Conservation (phyloP, 92 coral and sea anemone genomes). For the Metridium senile region DNA sequence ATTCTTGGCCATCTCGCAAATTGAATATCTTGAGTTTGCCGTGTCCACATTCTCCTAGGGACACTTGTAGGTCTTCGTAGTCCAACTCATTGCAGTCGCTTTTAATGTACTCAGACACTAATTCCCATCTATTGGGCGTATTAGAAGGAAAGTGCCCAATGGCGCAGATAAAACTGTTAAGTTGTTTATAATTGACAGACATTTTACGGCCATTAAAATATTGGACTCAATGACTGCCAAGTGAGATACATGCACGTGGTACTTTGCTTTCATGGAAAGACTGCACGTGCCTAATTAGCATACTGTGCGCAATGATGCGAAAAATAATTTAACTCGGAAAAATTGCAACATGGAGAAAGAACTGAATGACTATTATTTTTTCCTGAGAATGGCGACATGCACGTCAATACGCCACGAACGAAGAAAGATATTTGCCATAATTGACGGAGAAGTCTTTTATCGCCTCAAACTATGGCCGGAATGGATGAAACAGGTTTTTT, state of each 20-base stretch:
- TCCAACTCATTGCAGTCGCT: neutral
- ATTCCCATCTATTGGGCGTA: slow-evolving; percentile 1
- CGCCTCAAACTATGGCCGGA: neutral
- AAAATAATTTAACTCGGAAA: no score
- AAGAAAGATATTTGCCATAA: neutral
- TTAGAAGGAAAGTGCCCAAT: neutral
- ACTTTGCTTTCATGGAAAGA: no score
- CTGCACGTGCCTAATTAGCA: neutral
- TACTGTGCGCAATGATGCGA: neutral
- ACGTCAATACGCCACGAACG: neutral
- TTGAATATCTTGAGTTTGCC: neutral
- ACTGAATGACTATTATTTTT: neutral
- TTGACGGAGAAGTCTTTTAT: neutral
- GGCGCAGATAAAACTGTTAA: neutral
- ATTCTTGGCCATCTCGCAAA: neutral
- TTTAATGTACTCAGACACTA: neutral
- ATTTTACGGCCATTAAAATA: neutral
- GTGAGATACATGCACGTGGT: no score
- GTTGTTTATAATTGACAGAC: neutral
- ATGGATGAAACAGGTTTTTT: neutral
- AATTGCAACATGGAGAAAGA: no score
- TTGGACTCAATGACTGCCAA: no score
- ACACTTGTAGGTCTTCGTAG: neutral
- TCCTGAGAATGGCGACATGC: neutral
- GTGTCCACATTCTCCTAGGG: neutral